Conservation (phyloP, 2,797 vertebrate genomes). For the Tenualosa thibaudeaui region DNA sequence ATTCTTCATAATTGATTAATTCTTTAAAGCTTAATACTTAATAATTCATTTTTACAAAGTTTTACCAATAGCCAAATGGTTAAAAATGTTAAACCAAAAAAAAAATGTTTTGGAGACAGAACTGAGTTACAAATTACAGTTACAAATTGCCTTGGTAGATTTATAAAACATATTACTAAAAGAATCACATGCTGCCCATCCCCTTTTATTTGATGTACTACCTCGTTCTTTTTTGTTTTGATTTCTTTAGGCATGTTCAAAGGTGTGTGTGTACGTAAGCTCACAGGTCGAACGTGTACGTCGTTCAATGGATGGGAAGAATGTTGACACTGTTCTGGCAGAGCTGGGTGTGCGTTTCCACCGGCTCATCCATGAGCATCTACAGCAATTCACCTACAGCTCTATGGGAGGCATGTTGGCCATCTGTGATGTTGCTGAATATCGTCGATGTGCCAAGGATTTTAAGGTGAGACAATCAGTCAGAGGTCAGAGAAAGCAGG, state of each 20-base stretch:
- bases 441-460: conserved; percentile 96
- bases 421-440: conserved; percentile 98
- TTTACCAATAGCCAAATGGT: too few species aligned
- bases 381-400: conserved; percentile 97
- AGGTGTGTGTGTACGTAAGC: conserved; percentile 92
- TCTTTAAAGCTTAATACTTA: too few species aligned
- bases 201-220: neutral
- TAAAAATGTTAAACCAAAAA: too few species aligned
- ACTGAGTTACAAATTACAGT: too few species aligned
- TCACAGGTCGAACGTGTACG: conserved; percentile 95
- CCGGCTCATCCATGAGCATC: conserved; percentile 94
- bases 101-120: too few species aligned
- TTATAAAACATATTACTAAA: too few species aligned
- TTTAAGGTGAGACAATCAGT: conserved; percentile 82
- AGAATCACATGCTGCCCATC: neutral
- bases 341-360: conserved; percentile 97
- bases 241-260: conserved; percentile 86
- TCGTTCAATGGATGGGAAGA: conserved; percentile 98
- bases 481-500: conserved; percentile 21
- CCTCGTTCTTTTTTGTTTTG: neutral
- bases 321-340: conserved; percentile 95
- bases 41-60: too few species aligned
- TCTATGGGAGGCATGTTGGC: conserved; percentile 99
- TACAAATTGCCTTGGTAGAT: too few species aligned
- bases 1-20: too few species aligned